Evolutionary conservation across 2,797 vertebrate species (phyloP).

Genomic region (Ctenopoma kingsleyae): DNA sequence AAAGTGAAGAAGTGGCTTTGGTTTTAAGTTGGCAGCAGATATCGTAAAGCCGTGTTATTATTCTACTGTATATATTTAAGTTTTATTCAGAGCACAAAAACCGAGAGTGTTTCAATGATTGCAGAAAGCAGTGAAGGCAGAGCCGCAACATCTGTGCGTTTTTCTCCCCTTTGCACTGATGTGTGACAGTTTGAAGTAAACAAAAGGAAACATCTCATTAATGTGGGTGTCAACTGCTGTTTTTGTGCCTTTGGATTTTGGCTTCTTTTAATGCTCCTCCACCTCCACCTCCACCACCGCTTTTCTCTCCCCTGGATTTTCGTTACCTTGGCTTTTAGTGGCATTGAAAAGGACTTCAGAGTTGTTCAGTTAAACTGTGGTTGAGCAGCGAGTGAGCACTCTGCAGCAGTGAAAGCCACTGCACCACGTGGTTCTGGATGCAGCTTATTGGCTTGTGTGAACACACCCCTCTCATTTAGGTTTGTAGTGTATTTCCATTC

Average conservation of each 20-base stretch:
- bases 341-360: neutral
- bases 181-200: neutral
- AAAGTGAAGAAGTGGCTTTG: no score
- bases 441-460: neutral
- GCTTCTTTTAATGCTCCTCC: no score
- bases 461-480: slow-evolving; percentile 17
- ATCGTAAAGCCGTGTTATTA: no score
- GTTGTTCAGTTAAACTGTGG: neutral
- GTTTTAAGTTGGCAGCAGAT: no score
- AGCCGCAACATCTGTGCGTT: neutral
- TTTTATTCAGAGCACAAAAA: no score
- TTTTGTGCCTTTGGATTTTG: no score
- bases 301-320: no score
- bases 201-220: neutral
- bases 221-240: neutral
- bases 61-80: no score
- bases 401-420: neutral
- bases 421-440: neutral
- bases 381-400: neutral
- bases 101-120: no score
- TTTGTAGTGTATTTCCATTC: slow-evolving; percentile 10
- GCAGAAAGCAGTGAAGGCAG: no score
- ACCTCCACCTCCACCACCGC: no score
- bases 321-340: neutral
- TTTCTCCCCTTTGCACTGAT: neutral